Base-by-base conservation (phyloP, 2,113 vertebrate species). In the Pholis gunnellus region DNA sequence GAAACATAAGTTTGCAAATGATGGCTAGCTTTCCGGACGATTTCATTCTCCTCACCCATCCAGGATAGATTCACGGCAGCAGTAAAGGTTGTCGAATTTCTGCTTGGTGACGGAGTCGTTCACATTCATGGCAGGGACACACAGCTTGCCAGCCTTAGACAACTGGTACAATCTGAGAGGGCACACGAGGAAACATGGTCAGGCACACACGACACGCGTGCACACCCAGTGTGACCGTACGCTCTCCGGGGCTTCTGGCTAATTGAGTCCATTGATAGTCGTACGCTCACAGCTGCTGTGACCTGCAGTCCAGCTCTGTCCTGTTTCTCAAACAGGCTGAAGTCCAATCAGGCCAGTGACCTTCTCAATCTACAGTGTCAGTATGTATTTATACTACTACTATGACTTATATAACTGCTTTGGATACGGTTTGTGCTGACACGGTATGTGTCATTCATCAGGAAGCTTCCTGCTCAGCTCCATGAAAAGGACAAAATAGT, bases 61-160 rank as follows among this genome's bases (percentile, higher is more conserved):
- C 91, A 99, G 95, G 89, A 99, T 99, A 84, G 98, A 99, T 72
- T 99, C 98, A 84, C 98, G 95, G 93, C 98, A 99, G 96, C 98
- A 99, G 81, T 99, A 99, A 5, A 99, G 95, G 91, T 99, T 99
- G 90, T 99, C 98, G 77, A 99, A 99, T 83, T 99, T 99, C 96
- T 99, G 98, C 91, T 99, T 99, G 92, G 98, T 99, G 87, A 99
- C 98, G 0, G 98, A 99, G 93, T 99, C 98, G 0, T 99, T 99
- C 52, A 99, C 98, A 0, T 99, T 99, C 98, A 99, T 99, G 60
- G 98, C 98, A 20, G 98, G 98, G 70, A 99, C 98, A 54, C 98
- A 99, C 57, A 99, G 93, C 92, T 99, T 99, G 36, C 98, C 97
- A 2, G 98, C 98, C 92, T 99, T 99, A 81, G 98, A 99, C 79